Percentiles rank a stretch among this genome's conserved stretches.
Conservation (phyloP, 1,140 invertebrate genomes). For the Tetramorium parvispinum region DNA sequence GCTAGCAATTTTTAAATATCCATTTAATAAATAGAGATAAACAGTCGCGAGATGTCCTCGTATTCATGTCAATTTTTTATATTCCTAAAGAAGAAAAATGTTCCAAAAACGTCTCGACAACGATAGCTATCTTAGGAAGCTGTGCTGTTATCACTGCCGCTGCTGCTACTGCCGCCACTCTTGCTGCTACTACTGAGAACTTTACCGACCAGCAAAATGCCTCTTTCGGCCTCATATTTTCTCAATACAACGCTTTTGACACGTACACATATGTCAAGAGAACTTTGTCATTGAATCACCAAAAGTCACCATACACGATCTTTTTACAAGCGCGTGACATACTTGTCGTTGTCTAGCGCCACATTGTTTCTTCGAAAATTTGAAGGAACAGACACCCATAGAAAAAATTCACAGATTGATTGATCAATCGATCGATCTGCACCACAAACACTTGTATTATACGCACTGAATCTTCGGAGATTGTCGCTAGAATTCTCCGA, state of each 20-base stretch:
- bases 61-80: not conserved
- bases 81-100: not conserved
- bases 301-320: conserved; percentile 34
- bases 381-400: not conserved
- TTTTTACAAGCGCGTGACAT: conserved; percentile 9
- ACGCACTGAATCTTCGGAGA: conserved; percentile 29
- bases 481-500: not conserved
- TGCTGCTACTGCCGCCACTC: conserved; percentile 74
- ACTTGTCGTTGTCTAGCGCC: conserved; percentile 21
- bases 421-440: conserved; percentile 23
- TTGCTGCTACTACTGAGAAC: conserved; percentile 71
- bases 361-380: conserved; percentile 26
- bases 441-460: conserved; percentile 39
- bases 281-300: conserved; percentile 21
- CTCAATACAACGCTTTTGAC: conserved; percentile 60
- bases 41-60: not conserved
- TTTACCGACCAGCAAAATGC: conserved; percentile 58
- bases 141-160: conserved; percentile 74
- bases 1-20: not conserved
- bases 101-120: conserved; percentile 68
- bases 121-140: conserved; percentile 74
- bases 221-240: conserved; percentile 58
- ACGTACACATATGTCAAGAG: conserved; percentile 37
- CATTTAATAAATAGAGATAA: not conserved
- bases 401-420: not conserved